phyloP scores from a whole-genome alignment of 2,797 vertebrate species.

The Sebastiscus albofasciatus region DNA sequence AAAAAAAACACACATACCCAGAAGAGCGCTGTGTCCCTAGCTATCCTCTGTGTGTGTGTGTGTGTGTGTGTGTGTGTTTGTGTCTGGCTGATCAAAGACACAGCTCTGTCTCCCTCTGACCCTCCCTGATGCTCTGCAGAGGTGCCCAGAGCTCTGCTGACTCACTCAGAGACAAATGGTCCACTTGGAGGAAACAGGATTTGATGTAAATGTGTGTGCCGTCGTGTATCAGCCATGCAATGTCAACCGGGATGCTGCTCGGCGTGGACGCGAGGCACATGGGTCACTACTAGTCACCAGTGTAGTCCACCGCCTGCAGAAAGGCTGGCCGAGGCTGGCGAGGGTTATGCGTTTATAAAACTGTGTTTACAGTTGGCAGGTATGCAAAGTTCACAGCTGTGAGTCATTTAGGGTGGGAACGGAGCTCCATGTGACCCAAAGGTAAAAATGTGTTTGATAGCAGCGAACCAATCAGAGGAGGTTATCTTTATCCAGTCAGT shows the following conservation, averaged over 20 bases:
- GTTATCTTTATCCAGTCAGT: not conserved
- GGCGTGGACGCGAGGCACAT: slow-evolving; percentile 7
- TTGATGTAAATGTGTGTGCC: slow-evolving; percentile 65
- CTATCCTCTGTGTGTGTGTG: slow-evolving; percentile 16
- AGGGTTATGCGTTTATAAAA: slow-evolving; percentile 37
- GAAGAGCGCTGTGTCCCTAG: slow-evolving; percentile 37
- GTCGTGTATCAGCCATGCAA: slow-evolving; percentile 38
- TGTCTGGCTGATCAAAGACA: slow-evolving; percentile 52
- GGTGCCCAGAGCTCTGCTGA: slow-evolving; percentile 74
- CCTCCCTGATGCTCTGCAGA: slow-evolving; percentile 67
- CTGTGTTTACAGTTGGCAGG: slow-evolving; percentile 9
- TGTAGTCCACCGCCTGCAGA: slow-evolving; percentile 8
- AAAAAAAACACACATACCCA: slow-evolving; percentile 7
- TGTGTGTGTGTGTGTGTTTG: slow-evolving; percentile 4
- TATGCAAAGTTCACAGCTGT: slow-evolving; percentile 41
- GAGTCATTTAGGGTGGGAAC: slow-evolving; percentile 26
- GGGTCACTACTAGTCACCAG: slow-evolving; percentile 20
- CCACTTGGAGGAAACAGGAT: slow-evolving; percentile 71
- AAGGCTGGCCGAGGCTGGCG: slow-evolving; percentile 1
- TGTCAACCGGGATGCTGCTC: slow-evolving; percentile 42
- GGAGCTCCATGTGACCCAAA: not conserved
- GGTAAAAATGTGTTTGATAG: slow-evolving; percentile 7
- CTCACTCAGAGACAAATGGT: slow-evolving; percentile 74
- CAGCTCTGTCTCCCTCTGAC: slow-evolving; percentile 57
- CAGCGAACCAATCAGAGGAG: not conserved